Conservation (phyloP, 23 tunicate species). For the Ascidia mentula region DNA sequence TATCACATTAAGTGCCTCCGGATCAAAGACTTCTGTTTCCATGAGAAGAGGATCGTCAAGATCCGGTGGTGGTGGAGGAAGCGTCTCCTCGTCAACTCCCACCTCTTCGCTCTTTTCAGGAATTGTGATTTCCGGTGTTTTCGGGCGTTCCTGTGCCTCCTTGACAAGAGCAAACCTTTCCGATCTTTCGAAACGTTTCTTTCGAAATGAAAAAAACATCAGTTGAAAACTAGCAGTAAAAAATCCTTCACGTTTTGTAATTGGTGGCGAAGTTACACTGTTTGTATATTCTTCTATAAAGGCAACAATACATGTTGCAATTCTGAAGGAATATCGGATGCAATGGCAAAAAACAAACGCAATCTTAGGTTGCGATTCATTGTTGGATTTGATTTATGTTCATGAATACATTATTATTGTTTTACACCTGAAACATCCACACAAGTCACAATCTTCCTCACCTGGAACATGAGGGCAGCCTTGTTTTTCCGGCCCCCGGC, state of each 20-base stretch:
- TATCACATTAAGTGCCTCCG: neutral
- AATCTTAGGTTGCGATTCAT: no score
- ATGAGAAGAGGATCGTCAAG: neutral
- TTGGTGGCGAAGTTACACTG: no score
- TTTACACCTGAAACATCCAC: no score
- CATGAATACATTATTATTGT: no score
- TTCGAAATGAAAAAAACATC: neutral
- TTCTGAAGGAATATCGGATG: no score
- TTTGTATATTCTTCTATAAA: no score
- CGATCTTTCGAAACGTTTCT: conserved; percentile 49
- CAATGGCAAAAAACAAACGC: no score
- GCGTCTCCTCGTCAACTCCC: neutral
- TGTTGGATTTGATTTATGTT: no score
- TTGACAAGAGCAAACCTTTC: conserved; percentile 40
- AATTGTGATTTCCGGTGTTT: neutral
- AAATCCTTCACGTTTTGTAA: no score
- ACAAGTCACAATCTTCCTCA: no score
- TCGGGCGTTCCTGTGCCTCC: neutral
- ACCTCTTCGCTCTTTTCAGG: neutral
- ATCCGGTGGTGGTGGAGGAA: neutral
- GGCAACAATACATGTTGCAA: no score
- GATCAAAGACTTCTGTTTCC: neutral
- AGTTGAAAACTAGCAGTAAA: neutral
- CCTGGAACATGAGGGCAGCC: conserved; percentile 54
- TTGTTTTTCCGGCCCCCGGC: conserved; percentile 19